phyloP scores from a whole-genome alignment of 1,140 invertebrate genomes.

The Odontomachus brunneus region DNA sequence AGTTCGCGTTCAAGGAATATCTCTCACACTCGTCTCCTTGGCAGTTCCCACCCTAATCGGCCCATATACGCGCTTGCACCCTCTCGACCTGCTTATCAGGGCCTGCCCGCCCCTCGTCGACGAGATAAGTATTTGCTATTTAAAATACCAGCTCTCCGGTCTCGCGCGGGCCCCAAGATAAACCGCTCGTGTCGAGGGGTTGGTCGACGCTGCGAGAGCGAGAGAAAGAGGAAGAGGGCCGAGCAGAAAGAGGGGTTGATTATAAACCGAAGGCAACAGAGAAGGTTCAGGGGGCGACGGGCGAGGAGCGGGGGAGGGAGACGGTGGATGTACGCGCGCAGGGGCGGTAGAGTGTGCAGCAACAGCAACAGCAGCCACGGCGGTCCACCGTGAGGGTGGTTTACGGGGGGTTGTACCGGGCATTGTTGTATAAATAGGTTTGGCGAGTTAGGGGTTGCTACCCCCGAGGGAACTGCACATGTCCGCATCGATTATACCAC shows the following conservation, averaged over 20 bases:
- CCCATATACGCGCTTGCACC: constrained; percentile 65
- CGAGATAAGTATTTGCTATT: constrained; percentile 85
- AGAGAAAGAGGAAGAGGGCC: constrained; percentile 49
- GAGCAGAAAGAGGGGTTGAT: constrained; percentile 70
- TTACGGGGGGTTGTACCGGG: constrained; percentile 83
- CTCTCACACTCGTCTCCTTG: constrained; percentile 52
- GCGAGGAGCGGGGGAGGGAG: constrained; percentile 42
- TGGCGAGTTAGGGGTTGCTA: constrained; percentile 86
- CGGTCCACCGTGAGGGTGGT: constrained; percentile 82
- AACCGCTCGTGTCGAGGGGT: constrained; percentile 79
- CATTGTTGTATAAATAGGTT: constrained; percentile 87
- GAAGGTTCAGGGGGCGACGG: constrained; percentile 35
- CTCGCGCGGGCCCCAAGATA: constrained; percentile 79
- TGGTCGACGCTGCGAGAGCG: constrained; percentile 41
- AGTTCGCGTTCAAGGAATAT: constrained; percentile 14
- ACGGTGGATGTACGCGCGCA: constrained; percentile 52
- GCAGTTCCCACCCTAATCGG: constrained; percentile 53
- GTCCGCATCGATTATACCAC: constrained; percentile 86
- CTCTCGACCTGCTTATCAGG: constrained; percentile 66
- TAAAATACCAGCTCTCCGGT: constrained; percentile 83
- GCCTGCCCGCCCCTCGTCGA: constrained; percentile 49
- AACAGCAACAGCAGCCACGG: constrained; percentile 75
- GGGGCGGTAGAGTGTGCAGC: constrained; percentile 71
- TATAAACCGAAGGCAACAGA: constrained; percentile 75
- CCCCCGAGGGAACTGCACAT: constrained; percentile 85